Evolutionary conservation across 2,888 invertebrate genomes (phyloP).

Genomic region (Scaeva pyrastri): DNA sequence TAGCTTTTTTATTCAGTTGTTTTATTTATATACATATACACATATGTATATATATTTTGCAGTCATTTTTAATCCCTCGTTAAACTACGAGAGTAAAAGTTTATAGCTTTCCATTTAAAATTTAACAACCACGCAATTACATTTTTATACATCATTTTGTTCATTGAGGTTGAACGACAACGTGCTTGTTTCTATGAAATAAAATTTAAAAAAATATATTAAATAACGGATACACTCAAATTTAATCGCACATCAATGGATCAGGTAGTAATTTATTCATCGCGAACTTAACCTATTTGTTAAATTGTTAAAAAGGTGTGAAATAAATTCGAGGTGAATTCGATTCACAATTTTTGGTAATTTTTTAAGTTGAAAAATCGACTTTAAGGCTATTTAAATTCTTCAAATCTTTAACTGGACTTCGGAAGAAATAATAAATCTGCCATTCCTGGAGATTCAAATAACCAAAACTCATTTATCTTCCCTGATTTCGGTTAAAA

Average conservation of each 20-base stretch:
- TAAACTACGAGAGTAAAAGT: slow-evolving; percentile 35
- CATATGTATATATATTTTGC: too few species aligned
- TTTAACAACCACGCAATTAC: slow-evolving; percentile 63
- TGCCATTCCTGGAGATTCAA: not conserved
- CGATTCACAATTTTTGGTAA: not conserved
- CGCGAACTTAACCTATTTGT: not conserved
- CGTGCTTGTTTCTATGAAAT: too few species aligned
- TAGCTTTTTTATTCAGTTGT: too few species aligned
- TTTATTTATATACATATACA: too few species aligned
- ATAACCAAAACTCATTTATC: not conserved
- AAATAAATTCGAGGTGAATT: not conserved
- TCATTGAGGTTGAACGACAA: slow-evolving; percentile 5
- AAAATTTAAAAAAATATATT: not conserved
- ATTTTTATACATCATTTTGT: not conserved
- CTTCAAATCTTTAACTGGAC: not conserved
- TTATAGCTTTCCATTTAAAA: slow-evolving; percentile 52
- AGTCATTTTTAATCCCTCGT: slow-evolving; percentile 15
- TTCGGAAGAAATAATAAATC: not conserved
- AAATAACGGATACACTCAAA: not conserved
- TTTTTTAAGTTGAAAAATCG: not conserved
- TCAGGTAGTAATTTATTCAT: not conserved
- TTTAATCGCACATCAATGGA: not conserved
- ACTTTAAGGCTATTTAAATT: not conserved
- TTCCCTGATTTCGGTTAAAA: not conserved
- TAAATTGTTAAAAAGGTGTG: slow-evolving; percentile 1